phyloP scores from a whole-genome alignment of 2,888 invertebrate genomes.

The Frankliniella fusca region DNA sequence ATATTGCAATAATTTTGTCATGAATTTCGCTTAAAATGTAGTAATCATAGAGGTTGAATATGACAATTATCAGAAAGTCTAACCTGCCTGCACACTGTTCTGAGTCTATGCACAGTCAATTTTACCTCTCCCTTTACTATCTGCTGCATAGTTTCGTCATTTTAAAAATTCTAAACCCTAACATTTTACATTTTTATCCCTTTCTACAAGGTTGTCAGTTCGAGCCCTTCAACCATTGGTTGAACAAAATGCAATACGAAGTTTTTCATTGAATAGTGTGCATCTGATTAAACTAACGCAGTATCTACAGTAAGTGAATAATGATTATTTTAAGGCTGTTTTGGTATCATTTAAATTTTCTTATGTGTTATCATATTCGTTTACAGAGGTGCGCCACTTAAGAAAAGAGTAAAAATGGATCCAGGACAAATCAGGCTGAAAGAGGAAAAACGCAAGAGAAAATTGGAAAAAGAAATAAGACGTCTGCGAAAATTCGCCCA shows the following conservation, averaged over 20 bases:
- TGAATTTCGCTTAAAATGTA: background rate
- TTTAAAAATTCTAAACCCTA: background rate
- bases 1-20: too few relatives aligned
- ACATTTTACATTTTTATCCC: background rate
- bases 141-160: background rate
- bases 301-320: background rate
- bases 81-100: background rate
- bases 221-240: background rate
- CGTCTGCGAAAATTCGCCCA: slow-evolving; percentile 72
- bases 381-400: slow-evolving; percentile 78
- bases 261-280: background rate
- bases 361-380: slow-evolving; percentile 16
- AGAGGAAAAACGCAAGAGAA: slow-evolving; percentile 76
- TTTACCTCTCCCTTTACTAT: background rate
- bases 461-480: slow-evolving; percentile 81
- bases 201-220: background rate
- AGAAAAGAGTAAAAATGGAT: slow-evolving; percentile 83
- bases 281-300: background rate
- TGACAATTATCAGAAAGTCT: background rate
- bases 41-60: background rate
- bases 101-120: background rate
- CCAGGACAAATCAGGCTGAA: slow-evolving; percentile 73
- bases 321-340: background rate
- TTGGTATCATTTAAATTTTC: background rate
- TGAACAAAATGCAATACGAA: background rate